Percentiles rank a stretch among this genome's conserved stretches.
Evolutionary conservation across 2,113 vertebrate genomes (phyloP).

Genomic region (Varanus salvator): DNA sequence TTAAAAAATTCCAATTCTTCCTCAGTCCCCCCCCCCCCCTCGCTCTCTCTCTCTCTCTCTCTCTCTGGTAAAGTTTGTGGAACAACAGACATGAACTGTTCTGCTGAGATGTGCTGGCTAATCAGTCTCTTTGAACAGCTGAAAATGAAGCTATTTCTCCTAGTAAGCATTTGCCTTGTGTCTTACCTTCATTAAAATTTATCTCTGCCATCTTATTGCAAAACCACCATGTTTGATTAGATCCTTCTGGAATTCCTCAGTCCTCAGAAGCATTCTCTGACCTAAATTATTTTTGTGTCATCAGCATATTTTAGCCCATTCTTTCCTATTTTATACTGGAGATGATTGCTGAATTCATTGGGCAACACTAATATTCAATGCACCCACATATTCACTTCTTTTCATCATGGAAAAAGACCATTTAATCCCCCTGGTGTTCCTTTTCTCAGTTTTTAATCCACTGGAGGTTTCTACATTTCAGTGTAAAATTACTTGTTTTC

Average conservation of each 20-base stretch:
- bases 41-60: no score
- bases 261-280: conserved; percentile 63
- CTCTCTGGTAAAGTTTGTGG: conserved; percentile 5
- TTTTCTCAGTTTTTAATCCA: conserved; percentile 56
- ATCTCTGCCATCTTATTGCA: conserved; percentile 57
- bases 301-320: conserved; percentile 64
- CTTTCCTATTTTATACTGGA: conserved; percentile 48
- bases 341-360: conserved; percentile 54
- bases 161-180: conserved; percentile 51
- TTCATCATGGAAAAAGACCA: conserved; percentile 37
- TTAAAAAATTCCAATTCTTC: neutral
- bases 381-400: conserved; percentile 47
- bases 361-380: conserved; percentile 55
- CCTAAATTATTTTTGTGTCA: conserved; percentile 68
- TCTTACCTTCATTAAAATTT: conserved; percentile 76
- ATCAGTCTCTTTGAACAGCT: conserved; percentile 52
- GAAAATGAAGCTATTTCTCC: conserved; percentile 63
- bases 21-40: neutral
- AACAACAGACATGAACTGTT: conserved; percentile 9
- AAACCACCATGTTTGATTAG: conserved; percentile 71
- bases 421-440: conserved; percentile 39
- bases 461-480: conserved; percentile 29
- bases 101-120: conserved; percentile 38
- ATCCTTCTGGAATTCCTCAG: conserved; percentile 74
- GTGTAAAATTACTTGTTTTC: neutral